Evolutionary conservation across 1,140 invertebrate genomes (phyloP), one percentile per base, ranked within the genome.

Genomic region (Araneus ventricosus): DNA sequence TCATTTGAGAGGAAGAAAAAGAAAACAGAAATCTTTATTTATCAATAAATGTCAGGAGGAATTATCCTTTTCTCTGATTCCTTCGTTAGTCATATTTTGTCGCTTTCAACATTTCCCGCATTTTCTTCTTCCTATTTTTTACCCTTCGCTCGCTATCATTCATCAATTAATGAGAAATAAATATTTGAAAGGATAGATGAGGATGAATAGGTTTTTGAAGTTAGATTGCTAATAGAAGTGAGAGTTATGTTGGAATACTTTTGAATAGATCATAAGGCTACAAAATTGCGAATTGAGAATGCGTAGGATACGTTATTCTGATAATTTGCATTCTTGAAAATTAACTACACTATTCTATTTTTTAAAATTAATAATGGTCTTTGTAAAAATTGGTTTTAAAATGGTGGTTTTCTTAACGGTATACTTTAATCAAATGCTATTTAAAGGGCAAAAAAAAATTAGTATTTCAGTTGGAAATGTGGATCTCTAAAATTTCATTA

Each of bases 31-130:
- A 82, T 82, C 80, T 52, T 82, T 82, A 82, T 82, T 82, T 39
- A 82, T 82, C 39, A 82, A 82, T 82, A 82, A 52, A 45, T n/a
- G 22, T 52, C 24, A 41, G 39, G 4, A 82, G 27, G 41, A 82
- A 75, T 34, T 34, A 75, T 20, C 17, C 20, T 37, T 75, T 75
- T 34, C 70, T 34, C 30, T 30, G 80, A 45, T 22, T 82, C 24
- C 39, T 82, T 82, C 80, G 80, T 82, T 82, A 82, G 80, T 82
- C 80, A 82, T 45, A 82, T 82, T 82, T 82, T 52, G 70, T 34
- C 70, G 34, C 70, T 17, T 34, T 75, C 70, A 34, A 34, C 34
- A 75, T 34, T 75, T 52, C 24, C n/a, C 80, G n/a, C 41, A 27
- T 30, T 17, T 82, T 30, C 20, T 67, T 22, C 27, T n/a, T 4